Evolutionary conservation across 1,140 invertebrate genomes (phyloP), one percentile per base, ranked within the genome.

Genomic region (Doryteuthis pealeii): DNA sequence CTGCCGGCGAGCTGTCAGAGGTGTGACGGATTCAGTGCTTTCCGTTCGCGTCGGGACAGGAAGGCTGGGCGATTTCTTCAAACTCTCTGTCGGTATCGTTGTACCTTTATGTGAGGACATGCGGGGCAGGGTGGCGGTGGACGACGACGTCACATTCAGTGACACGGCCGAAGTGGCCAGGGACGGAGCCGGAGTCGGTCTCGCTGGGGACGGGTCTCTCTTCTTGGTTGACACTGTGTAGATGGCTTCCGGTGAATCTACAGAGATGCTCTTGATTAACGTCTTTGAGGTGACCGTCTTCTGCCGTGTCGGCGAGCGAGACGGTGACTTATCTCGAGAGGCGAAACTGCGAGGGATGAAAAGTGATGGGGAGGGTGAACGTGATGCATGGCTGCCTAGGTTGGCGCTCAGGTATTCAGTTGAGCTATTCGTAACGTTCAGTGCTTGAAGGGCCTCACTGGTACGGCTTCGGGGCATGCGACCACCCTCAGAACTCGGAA

Each of bases 11-110:
- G 81, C 81, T 2, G 79, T 72, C 12, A 75, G 66, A 3, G 81
- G 82, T 0, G 82, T 81, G 22, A 80, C 66, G 73, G 76, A 76
- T 31, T 81, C 79, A 22, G 71, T 66, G 30, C 73, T 77, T 22
- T 74, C 74, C 2, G 35, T 71, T 31, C 28, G 15, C 18, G 54
- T 62, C 26, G 54, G 54, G 10, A 22, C 54, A 62, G 54, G 26
- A 62, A 62, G 75, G 45, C 33, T 75, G 40, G 26, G 71, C 26
- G 33, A 70, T 30, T 18, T 40, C 43, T 28, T 33, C 31, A 40
- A 78, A 8, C 10, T 22, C 26, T 32, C 5, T 2, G 58, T 43
- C 26, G 35, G 43, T 65, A 33, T 72, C n/a, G 35, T 40, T 18
- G 49, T 26, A n/a, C 54, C 18, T 68, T 22, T n/a, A 8, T 26